Conservation (phyloP, 2,797 vertebrate species). For the Synaphobranchus kaupii region DNA sequence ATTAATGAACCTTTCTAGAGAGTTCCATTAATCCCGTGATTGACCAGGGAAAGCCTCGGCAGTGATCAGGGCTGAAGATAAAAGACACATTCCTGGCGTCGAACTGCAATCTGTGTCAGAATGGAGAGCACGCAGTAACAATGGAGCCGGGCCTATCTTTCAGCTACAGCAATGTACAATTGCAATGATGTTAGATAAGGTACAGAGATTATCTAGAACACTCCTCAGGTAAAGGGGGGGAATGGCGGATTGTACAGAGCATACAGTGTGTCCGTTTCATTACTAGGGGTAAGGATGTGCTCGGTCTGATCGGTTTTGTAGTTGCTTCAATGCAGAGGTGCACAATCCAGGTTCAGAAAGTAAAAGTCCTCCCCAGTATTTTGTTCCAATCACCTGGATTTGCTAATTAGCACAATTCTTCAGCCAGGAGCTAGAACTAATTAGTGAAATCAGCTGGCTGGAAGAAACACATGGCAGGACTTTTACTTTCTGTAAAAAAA, state of each 20-base stretch:
- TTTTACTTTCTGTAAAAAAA: too few species aligned
- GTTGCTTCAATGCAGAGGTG: too few species aligned
- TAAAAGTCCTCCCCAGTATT: too few species aligned
- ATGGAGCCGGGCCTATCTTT: neutral
- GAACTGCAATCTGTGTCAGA: neutral
- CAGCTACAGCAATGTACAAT: slow-evolving; percentile 16
- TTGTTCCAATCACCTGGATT: too few species aligned
- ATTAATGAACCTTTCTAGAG: neutral
- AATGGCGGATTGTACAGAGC: neutral
- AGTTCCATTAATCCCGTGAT: neutral
- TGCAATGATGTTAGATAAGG: neutral
- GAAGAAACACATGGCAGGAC: too few species aligned
- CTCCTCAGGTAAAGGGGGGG: neutral
- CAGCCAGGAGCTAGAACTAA: too few species aligned
- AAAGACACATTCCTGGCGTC: neutral
- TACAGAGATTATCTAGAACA: neutral
- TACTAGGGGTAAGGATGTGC: neutral
- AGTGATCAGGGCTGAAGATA: neutral
- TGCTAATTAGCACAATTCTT: too few species aligned
- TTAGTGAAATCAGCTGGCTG: too few species aligned
- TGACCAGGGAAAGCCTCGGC: neutral
- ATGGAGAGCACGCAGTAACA: neutral
- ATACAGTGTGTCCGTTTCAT: too few species aligned
- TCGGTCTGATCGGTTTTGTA: neutral
- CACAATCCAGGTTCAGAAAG: too few species aligned